phyloP scores from a whole-genome alignment of 2,888 invertebrate genomes.

The Drosophila flavopinicola region DNA sequence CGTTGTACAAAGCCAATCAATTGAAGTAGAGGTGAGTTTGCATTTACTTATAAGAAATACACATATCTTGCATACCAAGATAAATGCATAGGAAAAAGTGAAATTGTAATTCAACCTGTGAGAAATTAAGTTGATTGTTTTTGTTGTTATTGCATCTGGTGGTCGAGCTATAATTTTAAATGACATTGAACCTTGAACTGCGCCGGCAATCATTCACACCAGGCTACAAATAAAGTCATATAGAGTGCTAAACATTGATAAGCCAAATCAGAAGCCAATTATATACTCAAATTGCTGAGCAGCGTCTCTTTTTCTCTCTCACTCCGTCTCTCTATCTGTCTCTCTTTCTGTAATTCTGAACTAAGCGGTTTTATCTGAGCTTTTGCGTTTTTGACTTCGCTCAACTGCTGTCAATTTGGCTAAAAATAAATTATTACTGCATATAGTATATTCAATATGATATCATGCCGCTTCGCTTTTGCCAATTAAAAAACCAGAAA shows the following conservation, averaged over 20 bases:
- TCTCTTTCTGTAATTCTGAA: conserved; percentile 25
- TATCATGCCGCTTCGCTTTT: conserved; percentile 70
- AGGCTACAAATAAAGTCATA: conserved; percentile 4
- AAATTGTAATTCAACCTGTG: conserved; percentile 27
- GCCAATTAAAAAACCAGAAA: conserved; percentile 78
- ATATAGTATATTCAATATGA: conserved; percentile 71
- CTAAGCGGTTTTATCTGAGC: conserved; percentile 67
- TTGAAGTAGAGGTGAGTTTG: conserved; percentile 59
- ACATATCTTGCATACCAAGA: conserved; percentile 1
- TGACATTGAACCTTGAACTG: conserved; percentile 40
- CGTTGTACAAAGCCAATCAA: conserved; percentile 43
- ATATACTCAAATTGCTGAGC: conserved; percentile 5
- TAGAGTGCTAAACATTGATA: conserved; percentile 33
- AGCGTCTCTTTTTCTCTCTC: conserved; percentile 10
- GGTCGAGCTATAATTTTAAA: conserved; percentile 8
- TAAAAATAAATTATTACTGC: conserved; percentile 77
- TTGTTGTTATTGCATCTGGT: neutral
- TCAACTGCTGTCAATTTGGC: conserved; percentile 68
- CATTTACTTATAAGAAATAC: conserved; percentile 30
- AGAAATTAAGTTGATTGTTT: conserved; percentile 7
- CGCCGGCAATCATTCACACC: conserved; percentile 32
- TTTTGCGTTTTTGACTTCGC: conserved; percentile 38
- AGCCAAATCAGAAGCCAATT: conserved; percentile 34
- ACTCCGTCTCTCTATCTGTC: conserved; percentile 5
- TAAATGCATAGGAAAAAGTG: conserved; percentile 26